Conservation (phyloP, 35 echinoderm and acorn worm genomes). For the Apostichopus parvimensis region DNA sequence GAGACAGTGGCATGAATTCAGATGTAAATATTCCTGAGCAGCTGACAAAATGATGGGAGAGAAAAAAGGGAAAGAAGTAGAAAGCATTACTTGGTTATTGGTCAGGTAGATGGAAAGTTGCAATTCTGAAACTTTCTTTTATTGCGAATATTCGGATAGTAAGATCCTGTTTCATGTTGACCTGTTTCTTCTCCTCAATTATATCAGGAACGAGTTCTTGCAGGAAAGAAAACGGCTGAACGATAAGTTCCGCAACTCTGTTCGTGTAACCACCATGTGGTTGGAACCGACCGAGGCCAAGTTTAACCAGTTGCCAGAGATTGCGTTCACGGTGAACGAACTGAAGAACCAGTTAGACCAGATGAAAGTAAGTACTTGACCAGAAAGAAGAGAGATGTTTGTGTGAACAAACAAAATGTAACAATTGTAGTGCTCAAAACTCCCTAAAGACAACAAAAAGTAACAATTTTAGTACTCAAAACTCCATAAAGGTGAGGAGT, state of each 20-base stretch:
- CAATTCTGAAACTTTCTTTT: too few species aligned
- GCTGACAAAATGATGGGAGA: too few species aligned
- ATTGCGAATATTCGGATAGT: too few species aligned
- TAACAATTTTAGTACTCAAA: too few species aligned
- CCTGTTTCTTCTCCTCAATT: background rate
- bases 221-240: conserved; percentile 74
- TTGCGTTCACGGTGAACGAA: conserved; percentile 65
- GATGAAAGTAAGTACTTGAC: conserved; percentile 73
- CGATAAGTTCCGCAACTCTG: conserved; percentile 93
- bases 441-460: too few species aligned
- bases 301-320: conserved; percentile 84
- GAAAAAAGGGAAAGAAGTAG: too few species aligned
- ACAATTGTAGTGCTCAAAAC: too few species aligned
- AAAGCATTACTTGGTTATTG: too few species aligned
- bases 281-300: conserved; percentile 86
- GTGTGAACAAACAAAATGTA: background rate
- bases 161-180: background rate
- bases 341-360: conserved; percentile 90
- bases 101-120: too few species aligned
- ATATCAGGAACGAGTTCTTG: conserved; percentile 88
- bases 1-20: too few species aligned
- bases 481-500: too few species aligned
- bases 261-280: conserved; percentile 82
- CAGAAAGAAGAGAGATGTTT: background rate
- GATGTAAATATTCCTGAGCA: too few species aligned